Conservation (phyloP, 1,140 invertebrate species). For the Dreissena rostriformis region DNA sequence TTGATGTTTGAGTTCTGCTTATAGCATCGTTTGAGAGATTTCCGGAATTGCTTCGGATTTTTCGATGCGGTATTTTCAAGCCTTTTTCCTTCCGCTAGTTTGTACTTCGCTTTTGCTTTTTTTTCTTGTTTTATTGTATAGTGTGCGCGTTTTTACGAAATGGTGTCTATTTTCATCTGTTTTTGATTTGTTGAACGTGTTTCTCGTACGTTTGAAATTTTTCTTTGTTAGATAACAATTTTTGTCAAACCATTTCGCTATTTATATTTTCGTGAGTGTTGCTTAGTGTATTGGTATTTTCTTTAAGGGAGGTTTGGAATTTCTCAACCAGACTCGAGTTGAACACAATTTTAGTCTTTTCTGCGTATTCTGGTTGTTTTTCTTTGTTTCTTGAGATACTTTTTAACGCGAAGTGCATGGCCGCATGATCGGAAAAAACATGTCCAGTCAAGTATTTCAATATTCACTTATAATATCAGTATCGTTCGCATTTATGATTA, state of each 20-base stretch:
- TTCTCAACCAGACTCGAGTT: neutral
- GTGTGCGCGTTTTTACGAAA: slow-evolving; percentile 3
- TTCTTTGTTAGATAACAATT: neutral
- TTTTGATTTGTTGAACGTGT: neutral
- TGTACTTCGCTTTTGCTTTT: slow-evolving; percentile 3
- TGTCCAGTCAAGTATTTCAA: slow-evolving; percentile 2
- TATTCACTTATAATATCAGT: neutral
- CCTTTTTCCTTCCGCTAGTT: neutral
- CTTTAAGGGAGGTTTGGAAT: neutral
- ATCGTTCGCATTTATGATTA: slow-evolving; percentile 14
- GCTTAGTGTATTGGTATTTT: neutral
- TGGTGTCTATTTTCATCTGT: neutral
- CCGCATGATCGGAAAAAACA: slow-evolving; percentile 16
- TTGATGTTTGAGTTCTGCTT: neutral
- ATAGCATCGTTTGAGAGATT: neutral
- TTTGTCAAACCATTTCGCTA: neutral
- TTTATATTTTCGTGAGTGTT: neutral
- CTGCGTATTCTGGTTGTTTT: neutral
- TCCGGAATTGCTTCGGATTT: neutral
- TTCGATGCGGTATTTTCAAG: neutral
- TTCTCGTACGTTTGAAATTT: neutral
- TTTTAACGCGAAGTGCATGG: neutral
- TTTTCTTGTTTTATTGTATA: neutral
- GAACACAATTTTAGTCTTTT: slow-evolving; percentile 12
- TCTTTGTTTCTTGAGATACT: neutral